Percentiles rank a stretch among this genome's conserved stretches.
Evolutionary conservation across 2,888 invertebrate species (phyloP).

Genomic region (Diplolepis rosae): DNA sequence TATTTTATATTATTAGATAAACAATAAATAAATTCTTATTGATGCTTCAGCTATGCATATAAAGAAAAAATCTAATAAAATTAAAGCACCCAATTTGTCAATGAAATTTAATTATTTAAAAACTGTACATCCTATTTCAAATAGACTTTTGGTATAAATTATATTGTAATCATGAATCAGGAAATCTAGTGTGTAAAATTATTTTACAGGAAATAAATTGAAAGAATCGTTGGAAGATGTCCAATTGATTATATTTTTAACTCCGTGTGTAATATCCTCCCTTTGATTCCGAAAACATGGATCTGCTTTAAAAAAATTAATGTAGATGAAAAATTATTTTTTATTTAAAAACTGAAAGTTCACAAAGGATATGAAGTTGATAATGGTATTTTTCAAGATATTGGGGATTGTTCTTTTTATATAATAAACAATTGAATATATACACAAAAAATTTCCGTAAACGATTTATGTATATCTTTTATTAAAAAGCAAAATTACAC

Average conservation of each 20-base stretch:
- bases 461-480: background rate
- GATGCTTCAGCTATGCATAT: too few relatives aligned
- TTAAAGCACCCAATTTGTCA: too few relatives aligned
- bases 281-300: background rate
- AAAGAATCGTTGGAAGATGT: background rate
- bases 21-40: too few relatives aligned
- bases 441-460: background rate
- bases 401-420: too few relatives aligned
- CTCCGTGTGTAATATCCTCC: conserved; percentile 12
- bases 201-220: background rate
- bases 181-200: background rate
- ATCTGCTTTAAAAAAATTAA: background rate
- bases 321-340: background rate
- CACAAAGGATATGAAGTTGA: too few relatives aligned
- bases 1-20: too few relatives aligned
- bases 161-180: background rate
- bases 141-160: background rate
- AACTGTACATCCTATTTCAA: too few relatives aligned
- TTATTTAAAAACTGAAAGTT: background rate
- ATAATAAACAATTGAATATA: background rate
- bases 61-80: too few relatives aligned
- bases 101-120: too few relatives aligned
- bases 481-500: conserved; percentile 18
- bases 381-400: too few relatives aligned
- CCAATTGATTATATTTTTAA: conserved; percentile 26